phyloP scores from a whole-genome alignment of 2,888 invertebrate genomes.

The Eupithecia tripunctaria region DNA sequence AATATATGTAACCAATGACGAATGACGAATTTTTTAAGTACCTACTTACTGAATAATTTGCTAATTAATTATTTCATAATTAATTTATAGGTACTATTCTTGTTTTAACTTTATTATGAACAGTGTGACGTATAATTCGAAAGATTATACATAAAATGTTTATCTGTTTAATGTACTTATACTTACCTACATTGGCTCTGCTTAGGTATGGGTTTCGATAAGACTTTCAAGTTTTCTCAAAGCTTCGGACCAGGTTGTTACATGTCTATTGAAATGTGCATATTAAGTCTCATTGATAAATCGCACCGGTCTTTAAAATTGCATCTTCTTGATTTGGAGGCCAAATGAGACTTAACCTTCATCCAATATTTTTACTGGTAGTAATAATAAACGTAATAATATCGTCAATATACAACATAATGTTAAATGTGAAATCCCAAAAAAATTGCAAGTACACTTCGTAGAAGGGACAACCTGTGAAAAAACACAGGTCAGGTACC shows the following conservation, averaged over 20 bases:
- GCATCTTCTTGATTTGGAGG: background rate
- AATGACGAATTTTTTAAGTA: too few relatives aligned
- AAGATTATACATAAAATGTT: too few relatives aligned
- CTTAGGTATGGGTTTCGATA: background rate
- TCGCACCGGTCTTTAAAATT: background rate
- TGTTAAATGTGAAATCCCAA: slow-evolving; percentile 21
- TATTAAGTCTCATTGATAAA: background rate
- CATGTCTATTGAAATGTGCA: background rate
- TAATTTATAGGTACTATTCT: too few relatives aligned
- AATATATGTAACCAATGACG: too few relatives aligned
- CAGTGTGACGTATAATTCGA: too few relatives aligned
- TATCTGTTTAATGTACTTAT: too few relatives aligned
- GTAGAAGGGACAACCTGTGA: slow-evolving; percentile 34
- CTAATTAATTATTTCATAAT: too few relatives aligned
- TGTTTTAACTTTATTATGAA: too few relatives aligned
- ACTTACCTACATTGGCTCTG: too few relatives aligned
- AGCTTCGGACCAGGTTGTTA: background rate
- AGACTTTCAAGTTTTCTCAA: background rate
- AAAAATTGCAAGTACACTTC: slow-evolving; percentile 36
- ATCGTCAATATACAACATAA: slow-evolving; percentile 13
- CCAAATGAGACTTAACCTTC: background rate
- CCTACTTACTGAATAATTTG: too few relatives aligned
- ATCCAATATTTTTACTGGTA: background rate
- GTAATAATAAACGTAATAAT: background rate
- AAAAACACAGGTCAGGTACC: slow-evolving; percentile 59